Percentiles rank a stretch among this genome's conserved stretches.
Evolutionary conservation across 2,888 invertebrate genomes (phyloP).

Genomic region (Tetragonula carbonaria): DNA sequence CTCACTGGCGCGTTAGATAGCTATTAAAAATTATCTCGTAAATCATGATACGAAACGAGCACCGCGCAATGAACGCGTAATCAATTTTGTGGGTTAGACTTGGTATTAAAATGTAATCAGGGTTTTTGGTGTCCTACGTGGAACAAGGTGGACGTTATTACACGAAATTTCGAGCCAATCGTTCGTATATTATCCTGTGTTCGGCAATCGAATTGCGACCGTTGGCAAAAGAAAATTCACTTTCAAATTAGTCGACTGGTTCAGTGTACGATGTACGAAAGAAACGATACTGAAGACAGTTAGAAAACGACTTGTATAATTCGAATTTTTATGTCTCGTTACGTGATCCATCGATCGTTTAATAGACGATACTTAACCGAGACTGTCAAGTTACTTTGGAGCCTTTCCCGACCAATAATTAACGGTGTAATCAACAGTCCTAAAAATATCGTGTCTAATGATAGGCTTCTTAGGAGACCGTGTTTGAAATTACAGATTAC

Average conservation of each 20-base stretch:
- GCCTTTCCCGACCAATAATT: constrained; percentile 68
- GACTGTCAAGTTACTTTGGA: constrained; percentile 24
- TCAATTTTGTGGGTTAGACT: constrained; percentile 28
- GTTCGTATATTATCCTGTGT: constrained; percentile 33
- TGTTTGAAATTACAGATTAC: constrained; percentile 76
- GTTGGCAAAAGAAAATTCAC: constrained; percentile 39
- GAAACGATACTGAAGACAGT: constrained; percentile 5
- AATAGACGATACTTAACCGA: constrained; percentile 62
- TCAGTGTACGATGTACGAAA: constrained; percentile 15
- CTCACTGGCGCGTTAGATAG: neutral
- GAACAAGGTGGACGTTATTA: neutral
- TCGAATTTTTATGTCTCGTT: constrained; percentile 38
- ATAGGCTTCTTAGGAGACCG: constrained; percentile 71
- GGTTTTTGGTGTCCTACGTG: constrained; percentile 20
- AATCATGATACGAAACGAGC: neutral
- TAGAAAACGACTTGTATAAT: constrained; percentile 23
- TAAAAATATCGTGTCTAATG: constrained; percentile 79
- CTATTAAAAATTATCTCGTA: neutral
- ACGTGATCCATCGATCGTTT: constrained; percentile 55
- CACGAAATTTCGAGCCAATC: constrained; percentile 36
- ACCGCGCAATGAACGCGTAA: constrained; percentile 14
- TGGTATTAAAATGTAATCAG: constrained; percentile 43
- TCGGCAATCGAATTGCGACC: constrained; percentile 31
- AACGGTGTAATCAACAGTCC: constrained; percentile 72
- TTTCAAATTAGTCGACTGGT: constrained; percentile 48